Conservation (phyloP, 2,113 vertebrate species). For the Lynx canadensis region DNA sequence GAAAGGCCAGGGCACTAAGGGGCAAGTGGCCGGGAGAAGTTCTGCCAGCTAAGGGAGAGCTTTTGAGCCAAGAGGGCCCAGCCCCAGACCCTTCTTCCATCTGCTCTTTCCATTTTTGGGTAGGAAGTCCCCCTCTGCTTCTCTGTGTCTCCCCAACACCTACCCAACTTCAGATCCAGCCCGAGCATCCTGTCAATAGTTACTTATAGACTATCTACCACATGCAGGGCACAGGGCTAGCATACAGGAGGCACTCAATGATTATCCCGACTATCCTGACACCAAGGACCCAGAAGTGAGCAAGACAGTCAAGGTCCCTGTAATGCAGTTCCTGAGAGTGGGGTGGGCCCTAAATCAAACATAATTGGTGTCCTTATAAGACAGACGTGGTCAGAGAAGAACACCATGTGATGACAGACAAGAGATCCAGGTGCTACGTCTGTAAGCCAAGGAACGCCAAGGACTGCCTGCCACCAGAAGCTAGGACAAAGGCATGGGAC, state of each 20-base stretch:
- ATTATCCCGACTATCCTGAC: too few relatives aligned
- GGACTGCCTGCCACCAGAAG: not conserved
- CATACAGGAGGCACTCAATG: not conserved
- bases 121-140: not conserved
- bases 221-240: not conserved
- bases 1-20: not conserved
- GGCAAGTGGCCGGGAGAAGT: not conserved
- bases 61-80: not conserved
- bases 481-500: not conserved
- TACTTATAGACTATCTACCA: not conserved
- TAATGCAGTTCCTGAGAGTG: not conserved
- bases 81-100: not conserved
- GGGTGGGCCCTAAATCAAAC: not conserved
- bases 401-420: fast-evolving
- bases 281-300: not conserved
- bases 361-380: not conserved
- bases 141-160: not conserved
- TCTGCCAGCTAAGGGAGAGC: not conserved
- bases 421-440: not conserved
- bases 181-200: not conserved
- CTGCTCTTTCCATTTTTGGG: not conserved
- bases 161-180: not conserved
- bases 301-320: not conserved
- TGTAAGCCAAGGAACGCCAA: not conserved
- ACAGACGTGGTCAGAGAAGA: not conserved